Evolutionary conservation across 2,888 invertebrate species (phyloP), one percentile per base, ranked within the genome.

Genomic region (Phortica magna): DNA sequence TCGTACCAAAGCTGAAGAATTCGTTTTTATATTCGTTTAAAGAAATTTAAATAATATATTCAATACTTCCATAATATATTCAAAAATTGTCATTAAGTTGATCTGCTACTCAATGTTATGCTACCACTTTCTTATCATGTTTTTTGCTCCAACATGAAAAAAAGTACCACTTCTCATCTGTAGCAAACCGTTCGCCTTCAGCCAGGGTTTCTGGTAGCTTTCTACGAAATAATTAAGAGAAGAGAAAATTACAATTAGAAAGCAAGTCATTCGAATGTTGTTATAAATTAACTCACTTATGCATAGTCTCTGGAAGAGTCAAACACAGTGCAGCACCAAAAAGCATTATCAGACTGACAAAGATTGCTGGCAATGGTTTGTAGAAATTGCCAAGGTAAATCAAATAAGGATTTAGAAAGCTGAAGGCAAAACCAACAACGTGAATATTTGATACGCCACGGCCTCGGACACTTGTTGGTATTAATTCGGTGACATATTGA

Each of bases 401-500:
- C 61, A 94, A 92, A 83, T 94, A 93, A 0, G 94, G 92, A 81
- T 93, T 94, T 81, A 93, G 92, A 87, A 94, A 94, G 73, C 93
- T 93, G 19, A 94, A 93, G 0, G 93, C 93, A 83, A 94, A 94
- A 22, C 94, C 94, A 42, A 93, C 92, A 0, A 94, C 93, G 84
- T 94, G 94, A 9, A 94, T 93, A 41, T 93, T 93, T 14, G 94
- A 93, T 17, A 94, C 93, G 43, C 94, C 94, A 78, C 94, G 94
- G 0, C 94, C 94, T 31, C 94, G 91, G 0, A 94, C 93, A 77
- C 93, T 93, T 0, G 94, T 94, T 10, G 94, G 94, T 73, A 94
- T 93, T 22, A 95, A 90, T 88, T 95, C 94, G 0, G 94, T 93
- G 0, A 94, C 94, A 83, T 94, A 95, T 85, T 94, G 94, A 5